Conservation (phyloP, 1,140 invertebrate genomes). For the Copidosoma floridanum region DNA sequence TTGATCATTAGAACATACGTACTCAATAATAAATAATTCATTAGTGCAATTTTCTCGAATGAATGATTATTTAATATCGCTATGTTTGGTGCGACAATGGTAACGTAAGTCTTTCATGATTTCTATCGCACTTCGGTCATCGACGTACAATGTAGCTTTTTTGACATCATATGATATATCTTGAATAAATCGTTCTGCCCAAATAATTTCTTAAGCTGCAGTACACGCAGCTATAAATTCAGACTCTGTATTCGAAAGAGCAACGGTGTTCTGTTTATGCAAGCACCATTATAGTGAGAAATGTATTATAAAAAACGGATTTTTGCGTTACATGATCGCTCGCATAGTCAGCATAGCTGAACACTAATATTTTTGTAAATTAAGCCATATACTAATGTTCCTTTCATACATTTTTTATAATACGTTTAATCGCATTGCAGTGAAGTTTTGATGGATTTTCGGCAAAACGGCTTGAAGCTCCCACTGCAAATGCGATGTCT, state of each 20-base stretch:
- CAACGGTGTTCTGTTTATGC: not conserved
- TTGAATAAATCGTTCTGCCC: not conserved
- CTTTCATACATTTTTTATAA: too few relatives aligned
- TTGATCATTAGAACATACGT: too few relatives aligned
- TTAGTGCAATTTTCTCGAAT: too few relatives aligned
- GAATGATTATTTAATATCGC: too few relatives aligned
- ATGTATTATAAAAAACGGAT: not conserved
- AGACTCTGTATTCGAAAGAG: not conserved
- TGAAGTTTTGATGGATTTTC: conserved; percentile 23
- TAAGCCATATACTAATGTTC: not conserved
- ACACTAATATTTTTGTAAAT: not conserved
- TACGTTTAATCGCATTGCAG: too few relatives aligned
- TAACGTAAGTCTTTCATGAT: too few relatives aligned
- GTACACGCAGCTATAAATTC: too few relatives aligned
- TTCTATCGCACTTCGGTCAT: not conserved
- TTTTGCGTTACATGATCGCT: not conserved
- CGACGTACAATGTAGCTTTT: not conserved
- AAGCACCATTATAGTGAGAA: not conserved
- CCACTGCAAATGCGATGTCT: conserved; percentile 34
- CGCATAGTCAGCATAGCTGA: not conserved
- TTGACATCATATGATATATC: not conserved
- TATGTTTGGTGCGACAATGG: not conserved
- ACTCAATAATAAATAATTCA: too few relatives aligned
- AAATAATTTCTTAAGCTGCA: not conserved
- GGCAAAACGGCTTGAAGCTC: conserved; percentile 15